Evolutionary conservation across 2,888 invertebrate species (phyloP), one percentile per base, ranked within the genome.

Genomic region (Oscheius sp.): DNA sequence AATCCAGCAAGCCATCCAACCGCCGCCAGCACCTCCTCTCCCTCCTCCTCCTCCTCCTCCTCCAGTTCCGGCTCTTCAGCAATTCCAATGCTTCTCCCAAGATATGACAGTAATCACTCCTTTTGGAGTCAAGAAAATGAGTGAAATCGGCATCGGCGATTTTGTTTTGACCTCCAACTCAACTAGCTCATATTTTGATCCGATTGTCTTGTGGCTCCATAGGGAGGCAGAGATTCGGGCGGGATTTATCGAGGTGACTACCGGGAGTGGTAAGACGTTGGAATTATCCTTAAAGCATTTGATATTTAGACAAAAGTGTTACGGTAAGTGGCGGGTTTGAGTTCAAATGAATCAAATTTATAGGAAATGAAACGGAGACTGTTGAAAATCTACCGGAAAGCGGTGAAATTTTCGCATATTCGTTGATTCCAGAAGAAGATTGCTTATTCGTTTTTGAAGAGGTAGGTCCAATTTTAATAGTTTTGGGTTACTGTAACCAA

Each of bases 221-320:
- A 8, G 46, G 5, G 46, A 45, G 20, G 12, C 46, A 17, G 46
- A 45, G 12, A 15, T 15, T 17, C 57, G 64, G 5, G 53, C 50
- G 20, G 58, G 73, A 15, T 76, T 74, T 50, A 48, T 73, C 17
- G 74, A 74, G 1, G 71, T 76, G 17, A 64, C 66, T 61, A 76
- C 76, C 3, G 69, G 69, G 20, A 74, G 64, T 27, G 76, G 76
- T 33, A 72, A 73, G 52, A 70, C 63, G 58, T 70, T 76, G 12
- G 63, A 68, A 20, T 52, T 76, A 15, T 72, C 76, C 29, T 27
- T 65, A 34, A 65, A 58, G 45, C 76, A 76, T 45, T 71, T 71
- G 29, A 74, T 76, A 53, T 76, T 48, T 64, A 45, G 73, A n/a
- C n/a, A n/a, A n/a, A n/a, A n/a, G n/a, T n/a, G n/a, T n/a, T n/a